phyloP scores from a whole-genome alignment of 2,888 invertebrate genomes.

The Euphydryas editha region DNA sequence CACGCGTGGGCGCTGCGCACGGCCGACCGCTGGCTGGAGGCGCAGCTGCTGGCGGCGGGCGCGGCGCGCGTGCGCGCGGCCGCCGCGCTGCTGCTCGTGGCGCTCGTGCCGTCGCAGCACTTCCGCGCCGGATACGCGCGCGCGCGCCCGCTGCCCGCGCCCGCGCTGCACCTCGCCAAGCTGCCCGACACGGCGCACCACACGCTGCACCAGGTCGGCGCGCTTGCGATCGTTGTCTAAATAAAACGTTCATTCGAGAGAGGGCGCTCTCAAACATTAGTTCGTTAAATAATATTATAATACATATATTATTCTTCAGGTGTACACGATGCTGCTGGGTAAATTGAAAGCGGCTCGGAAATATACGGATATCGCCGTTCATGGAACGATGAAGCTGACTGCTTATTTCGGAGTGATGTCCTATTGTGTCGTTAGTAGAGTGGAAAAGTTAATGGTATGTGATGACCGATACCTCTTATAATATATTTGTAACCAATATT shows the following conservation, averaged over 20 bases:
- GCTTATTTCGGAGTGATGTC: constrained; percentile 96
- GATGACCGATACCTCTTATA: not conserved
- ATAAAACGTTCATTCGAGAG: too few species aligned
- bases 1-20: constrained; percentile 96
- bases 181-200: constrained; percentile 79
- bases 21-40: constrained; percentile 96
- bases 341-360: constrained; percentile 92
- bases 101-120: constrained; percentile 94
- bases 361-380: constrained; percentile 93
- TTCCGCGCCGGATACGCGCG: constrained; percentile 94
- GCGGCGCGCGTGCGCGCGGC: constrained; percentile 94
- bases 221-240: too few species aligned
- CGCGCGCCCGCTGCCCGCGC: constrained; percentile 79
- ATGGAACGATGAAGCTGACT: constrained; percentile 95
- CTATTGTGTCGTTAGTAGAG: constrained; percentile 94
- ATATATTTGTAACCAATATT: not conserved
- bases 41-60: constrained; percentile 92
- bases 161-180: constrained; percentile 66
- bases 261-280: too few species aligned
- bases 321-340: constrained; percentile 89
- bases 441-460: constrained; percentile 95
- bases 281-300: not conserved
- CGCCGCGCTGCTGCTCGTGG: constrained; percentile 94
- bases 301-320: constrained; percentile 85
- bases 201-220: constrained; percentile 79